Evolutionary conservation across 2,113 vertebrate genomes (phyloP), one percentile per base, ranked within the genome.

Genomic region (Hemibagrus wyckioides): DNA sequence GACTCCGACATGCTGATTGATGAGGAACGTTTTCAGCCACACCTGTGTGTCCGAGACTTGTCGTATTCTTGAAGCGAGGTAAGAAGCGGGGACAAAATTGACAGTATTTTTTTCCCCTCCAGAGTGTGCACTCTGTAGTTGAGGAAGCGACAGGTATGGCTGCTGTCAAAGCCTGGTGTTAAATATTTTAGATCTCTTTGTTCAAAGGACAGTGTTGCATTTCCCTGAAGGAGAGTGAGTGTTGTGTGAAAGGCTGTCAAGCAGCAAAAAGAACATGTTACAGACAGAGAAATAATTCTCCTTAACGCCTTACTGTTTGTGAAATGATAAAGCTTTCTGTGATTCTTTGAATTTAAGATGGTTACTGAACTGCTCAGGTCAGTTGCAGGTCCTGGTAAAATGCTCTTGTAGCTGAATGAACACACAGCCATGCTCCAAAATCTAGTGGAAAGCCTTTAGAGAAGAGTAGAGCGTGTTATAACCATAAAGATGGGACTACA

Each of bases 151-250:
- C 56, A 36, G 39, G 54, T 56, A 67, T 59, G 75, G 84, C 54
- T 81, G 80, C 67, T 81, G 39, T 88, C 63, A 69, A 85, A 90
- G 81, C 10, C 17, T 77, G 50, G 44, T n/a, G 25, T 57, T 81
- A 83, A 86, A 86, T 83, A 79, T 83, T 90, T 83, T 39, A 83
- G 80, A 73, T 6, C 1, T 17, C 33, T 11, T 57, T 73, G 56
- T 61, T 54, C 54, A 23, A 11, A 65, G 23, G 17, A 59, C 36
- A 80, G 73, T 57, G 65, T 79, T 77, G 21, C 52, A 39, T 88
- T 56, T 84, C 87, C 50, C 67, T 50, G 65, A 30, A 75, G 19
- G 52, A 73, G 36, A 50, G 25, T 4, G 61, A 85, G 19, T 19
- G 75, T 56, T 41, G 85, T 28, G 48, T 50, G 39, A 65, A 67